Evolutionary conservation across 1,140 invertebrate species (phyloP).

Genomic region (Cephus cinctus): DNA sequence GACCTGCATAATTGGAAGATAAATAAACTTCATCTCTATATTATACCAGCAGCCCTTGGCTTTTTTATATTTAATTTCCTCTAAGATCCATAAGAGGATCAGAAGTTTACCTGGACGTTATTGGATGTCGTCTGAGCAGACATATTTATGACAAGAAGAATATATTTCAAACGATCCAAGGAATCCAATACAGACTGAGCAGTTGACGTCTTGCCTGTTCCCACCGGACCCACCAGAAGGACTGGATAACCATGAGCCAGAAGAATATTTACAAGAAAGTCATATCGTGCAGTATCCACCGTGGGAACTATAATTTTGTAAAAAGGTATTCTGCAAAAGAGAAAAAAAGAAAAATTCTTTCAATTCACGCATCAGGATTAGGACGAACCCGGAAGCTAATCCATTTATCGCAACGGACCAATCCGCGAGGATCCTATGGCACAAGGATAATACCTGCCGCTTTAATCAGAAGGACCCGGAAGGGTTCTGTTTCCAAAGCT

Average conservation of each 20-base stretch:
- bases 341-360: too few species aligned
- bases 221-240: conserved; percentile 75
- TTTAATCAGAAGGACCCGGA: not conserved
- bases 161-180: conserved; percentile 66
- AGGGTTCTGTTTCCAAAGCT: not conserved
- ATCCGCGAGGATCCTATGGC: too few species aligned
- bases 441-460: not conserved
- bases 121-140: conserved; percentile 80
- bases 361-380: too few species aligned
- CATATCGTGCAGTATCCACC: conserved; percentile 77
- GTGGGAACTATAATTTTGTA: conserved; percentile 82
- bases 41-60: not conserved
- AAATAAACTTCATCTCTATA: not conserved
- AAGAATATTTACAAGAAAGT: conserved; percentile 67
- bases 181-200: conserved; percentile 66
- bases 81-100: not conserved
- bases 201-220: conserved; percentile 80
- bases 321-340: conserved; percentile 66
- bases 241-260: conserved; percentile 66
- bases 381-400: too few species aligned
- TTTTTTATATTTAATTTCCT: not conserved
- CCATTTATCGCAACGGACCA: too few species aligned
- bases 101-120: conserved; percentile 60
- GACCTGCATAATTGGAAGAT: not conserved
- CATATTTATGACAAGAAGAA: conserved; percentile 76